Evolutionary conservation across 2,888 invertebrate genomes (phyloP).

Genomic region (Tricholauxania praeusta): DNA sequence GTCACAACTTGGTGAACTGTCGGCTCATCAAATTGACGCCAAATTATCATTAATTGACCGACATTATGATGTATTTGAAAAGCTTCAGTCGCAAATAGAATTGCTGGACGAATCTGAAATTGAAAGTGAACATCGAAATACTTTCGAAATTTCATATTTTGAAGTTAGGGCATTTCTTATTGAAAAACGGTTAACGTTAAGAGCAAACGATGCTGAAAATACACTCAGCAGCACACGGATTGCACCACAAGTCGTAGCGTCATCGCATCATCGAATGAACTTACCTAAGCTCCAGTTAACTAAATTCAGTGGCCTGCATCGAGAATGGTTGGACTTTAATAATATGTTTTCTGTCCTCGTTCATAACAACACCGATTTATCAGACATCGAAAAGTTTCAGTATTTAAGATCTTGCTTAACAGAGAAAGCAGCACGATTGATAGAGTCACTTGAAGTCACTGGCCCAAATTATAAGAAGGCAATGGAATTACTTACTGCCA

Average conservation of each 20-base stretch:
- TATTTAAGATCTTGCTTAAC: slow-evolving; percentile 20
- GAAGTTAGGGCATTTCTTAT: too few relatives aligned
- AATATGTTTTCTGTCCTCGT: slow-evolving; percentile 22
- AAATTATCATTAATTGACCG: too few relatives aligned
- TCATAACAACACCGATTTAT: slow-evolving; percentile 5
- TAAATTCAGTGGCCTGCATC: slow-evolving; percentile 14
- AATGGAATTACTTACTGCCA: slow-evolving; percentile 5
- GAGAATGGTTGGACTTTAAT: slow-evolving; percentile 26
- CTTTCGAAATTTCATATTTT: too few relatives aligned
- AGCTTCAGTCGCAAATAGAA: too few relatives aligned
- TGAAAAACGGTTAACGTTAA: too few relatives aligned
- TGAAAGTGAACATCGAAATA: too few relatives aligned
- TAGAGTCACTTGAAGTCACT: slow-evolving; percentile 23
- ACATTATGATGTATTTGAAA: too few relatives aligned
- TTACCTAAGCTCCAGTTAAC: slow-evolving; percentile 21
- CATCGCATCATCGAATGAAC: slow-evolving; percentile 1
- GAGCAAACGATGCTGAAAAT: background rate
- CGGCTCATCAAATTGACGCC: too few relatives aligned
- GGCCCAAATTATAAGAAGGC: slow-evolving; percentile 26
- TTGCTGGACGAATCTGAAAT: too few relatives aligned
- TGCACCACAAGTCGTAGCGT: background rate
- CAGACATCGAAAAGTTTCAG: slow-evolving; percentile 27
- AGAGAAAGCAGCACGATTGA: slow-evolving; percentile 12
- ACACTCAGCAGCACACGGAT: background rate
- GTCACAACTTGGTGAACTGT: too few relatives aligned